A percentile compares a stretch with the other conserved stretches of the same genome.
Conservation (phyloP, 2,113 vertebrate species). For the Tautogolabrus adspersus region DNA sequence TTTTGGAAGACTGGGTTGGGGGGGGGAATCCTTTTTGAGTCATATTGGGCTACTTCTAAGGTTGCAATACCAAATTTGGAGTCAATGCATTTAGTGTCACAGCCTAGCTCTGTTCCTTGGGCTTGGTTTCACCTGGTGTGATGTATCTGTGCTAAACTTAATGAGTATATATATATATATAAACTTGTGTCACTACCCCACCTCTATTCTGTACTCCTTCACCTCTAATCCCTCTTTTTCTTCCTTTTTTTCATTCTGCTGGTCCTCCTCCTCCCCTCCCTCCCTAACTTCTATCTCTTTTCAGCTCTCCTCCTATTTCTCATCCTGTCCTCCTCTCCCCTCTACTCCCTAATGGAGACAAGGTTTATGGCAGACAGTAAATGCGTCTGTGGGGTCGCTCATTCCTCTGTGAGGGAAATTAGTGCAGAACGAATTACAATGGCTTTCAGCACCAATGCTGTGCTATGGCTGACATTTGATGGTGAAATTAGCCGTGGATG, state of each 20-base stretch:
- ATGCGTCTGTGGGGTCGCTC: conserved; percentile 74
- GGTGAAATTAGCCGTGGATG: conserved; percentile 78
- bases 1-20: too few species aligned
- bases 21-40: too few species aligned
- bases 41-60: too few species aligned
- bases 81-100: too few species aligned
- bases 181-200: neutral
- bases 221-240: neutral
- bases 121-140: too few species aligned
- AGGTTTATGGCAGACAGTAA: conserved; percentile 78
- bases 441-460: conserved; percentile 64
- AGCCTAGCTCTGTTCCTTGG: too few species aligned
- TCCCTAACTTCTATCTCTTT: conserved; percentile 16
- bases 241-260: conserved; percentile 21
- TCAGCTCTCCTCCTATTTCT: conserved; percentile 24
- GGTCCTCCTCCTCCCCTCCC: conserved; percentile 57
- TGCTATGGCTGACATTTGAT: conserved; percentile 80
- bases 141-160: too few species aligned
- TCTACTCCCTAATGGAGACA: conserved; percentile 73
- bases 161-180: too few species aligned
- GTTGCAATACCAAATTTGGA: too few species aligned
- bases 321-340: conserved; percentile 50
- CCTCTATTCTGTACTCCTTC: neutral
- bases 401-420: conserved; percentile 77
- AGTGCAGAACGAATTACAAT: conserved; percentile 74